These are phyloP conservation scores for Lampris incognitus DNA, from an alignment of 2,113 vertebrate genomes.

Conservation along the genomic window DNA sequence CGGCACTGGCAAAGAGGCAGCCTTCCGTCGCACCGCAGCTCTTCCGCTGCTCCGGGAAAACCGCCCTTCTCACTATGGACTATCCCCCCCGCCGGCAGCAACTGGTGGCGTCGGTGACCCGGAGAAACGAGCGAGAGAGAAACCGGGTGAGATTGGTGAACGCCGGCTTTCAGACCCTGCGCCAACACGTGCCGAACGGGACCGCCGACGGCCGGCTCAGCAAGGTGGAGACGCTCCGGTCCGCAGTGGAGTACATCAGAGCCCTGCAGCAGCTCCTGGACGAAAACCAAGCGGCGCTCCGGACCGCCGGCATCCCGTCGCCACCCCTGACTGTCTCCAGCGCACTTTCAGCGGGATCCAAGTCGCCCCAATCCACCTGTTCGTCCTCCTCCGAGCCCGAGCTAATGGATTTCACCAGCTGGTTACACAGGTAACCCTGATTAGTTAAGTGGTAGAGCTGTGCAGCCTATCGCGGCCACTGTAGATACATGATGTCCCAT, in stretches of 20 bases:
- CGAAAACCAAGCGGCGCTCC: conserved; percentile 82
- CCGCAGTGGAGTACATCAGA: conserved; percentile 89
- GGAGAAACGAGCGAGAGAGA: conserved; percentile 90
- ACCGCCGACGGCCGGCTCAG: conserved; percentile 91
- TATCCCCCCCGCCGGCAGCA: conserved; percentile 64
- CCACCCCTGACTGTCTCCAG: conserved; percentile 63
- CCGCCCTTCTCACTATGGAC: too few species aligned
- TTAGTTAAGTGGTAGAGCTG: too few species aligned
- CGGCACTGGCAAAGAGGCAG: conserved; percentile 70
- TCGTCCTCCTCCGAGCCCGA: conserved; percentile 82
- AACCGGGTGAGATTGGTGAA: conserved; percentile 91
- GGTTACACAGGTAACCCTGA: conserved; percentile 81
- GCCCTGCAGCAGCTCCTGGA: conserved; percentile 87
- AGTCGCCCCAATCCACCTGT: conserved; percentile 83
- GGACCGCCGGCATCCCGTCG: conserved; percentile 74
- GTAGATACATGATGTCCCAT: too few species aligned
- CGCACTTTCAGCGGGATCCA: conserved; percentile 57
- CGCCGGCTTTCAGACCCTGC: conserved; percentile 89
- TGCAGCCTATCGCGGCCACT: too few species aligned
- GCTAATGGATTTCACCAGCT: conserved; percentile 86
- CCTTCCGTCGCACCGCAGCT: conserved; percentile 82
- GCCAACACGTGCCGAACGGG: conserved; percentile 89
- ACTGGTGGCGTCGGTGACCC: conserved; percentile 83
- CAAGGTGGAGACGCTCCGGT: conserved; percentile 90
- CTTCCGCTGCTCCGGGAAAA: conserved; percentile 83